Evolutionary conservation across 2,888 invertebrate genomes (phyloP), one percentile per base, ranked within the genome.

Genomic region (Cosmia trapezina): DNA sequence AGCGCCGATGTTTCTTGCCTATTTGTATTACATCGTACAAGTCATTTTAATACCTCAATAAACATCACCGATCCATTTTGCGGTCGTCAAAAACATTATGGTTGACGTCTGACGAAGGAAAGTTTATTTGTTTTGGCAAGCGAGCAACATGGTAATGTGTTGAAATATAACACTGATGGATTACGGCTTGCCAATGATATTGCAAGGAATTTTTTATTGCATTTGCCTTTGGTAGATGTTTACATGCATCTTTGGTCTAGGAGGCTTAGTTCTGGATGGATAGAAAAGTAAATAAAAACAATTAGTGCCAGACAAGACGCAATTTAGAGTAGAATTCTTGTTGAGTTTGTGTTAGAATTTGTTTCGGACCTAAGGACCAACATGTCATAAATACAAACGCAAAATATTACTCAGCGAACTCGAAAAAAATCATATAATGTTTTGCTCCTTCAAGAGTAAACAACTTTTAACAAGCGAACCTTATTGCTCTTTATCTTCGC

Each of bases 61-160:
- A 81, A 84, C 81, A 77, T 77, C 67, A 81, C 54, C 77, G 69
- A 76, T 69, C 77, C 80, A 81, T 84, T 81, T 74, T 84, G 81
- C 67, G 84, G 87, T 83, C 76, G 71, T 76, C 80, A 79, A 79
- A 71, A 79, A 80, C 83, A 79, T 83, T 74, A 83, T 67, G 79
- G 80, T 76, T 80, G 87, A 83, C 83, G 82, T 80, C 77, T 85
- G 87, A 84, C 78, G 85, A 78, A 81, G 83, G 73, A 82, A 83
- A 79, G 79, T 78, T 78, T 87, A 87, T 91, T 88, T 88, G 87
- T 89, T 88, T 91, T 90, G 89, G 89, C 91, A 87, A 73, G 75
- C 76, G 80, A 79, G 81, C 79, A 67, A 65, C 75, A 74, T 68
- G 87, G 86, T 89, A 91, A 90, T 92, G 88, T 84, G 85, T 79